phyloP scores from a whole-genome alignment of 2,113 vertebrate species.

The Halichoerus grypus region DNA sequence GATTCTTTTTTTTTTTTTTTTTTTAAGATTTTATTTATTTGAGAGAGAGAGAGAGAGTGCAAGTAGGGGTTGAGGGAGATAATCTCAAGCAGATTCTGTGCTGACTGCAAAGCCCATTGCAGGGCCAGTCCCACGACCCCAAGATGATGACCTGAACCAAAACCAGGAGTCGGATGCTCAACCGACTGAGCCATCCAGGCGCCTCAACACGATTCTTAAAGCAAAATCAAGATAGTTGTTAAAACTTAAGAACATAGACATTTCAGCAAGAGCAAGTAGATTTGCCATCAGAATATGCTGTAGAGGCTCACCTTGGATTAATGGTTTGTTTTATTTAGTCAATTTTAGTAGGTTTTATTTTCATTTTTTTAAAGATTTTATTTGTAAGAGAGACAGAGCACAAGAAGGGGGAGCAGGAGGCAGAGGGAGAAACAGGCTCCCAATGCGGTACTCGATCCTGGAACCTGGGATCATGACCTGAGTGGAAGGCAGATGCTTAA shows the following conservation, averaged over 20 bases:
- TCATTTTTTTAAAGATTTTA: neutral
- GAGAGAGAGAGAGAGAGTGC: neutral
- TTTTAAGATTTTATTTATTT: neutral
- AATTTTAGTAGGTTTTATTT: neutral
- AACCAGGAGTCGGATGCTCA: neutral
- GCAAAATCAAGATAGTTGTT: constrained; percentile 21
- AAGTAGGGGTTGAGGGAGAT: neutral
- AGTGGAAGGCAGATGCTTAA: neutral
- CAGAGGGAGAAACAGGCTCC: neutral
- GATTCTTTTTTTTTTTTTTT: neutral
- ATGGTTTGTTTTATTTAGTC: neutral
- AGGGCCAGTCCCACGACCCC: neutral
- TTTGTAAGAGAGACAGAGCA: neutral
- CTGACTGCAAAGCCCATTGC: neutral
- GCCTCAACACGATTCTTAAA: neutral
- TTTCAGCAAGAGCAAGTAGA: neutral
- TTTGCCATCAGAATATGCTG: neutral
- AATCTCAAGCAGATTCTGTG: neutral
- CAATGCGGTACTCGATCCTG: neutral
- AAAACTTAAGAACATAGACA: neutral
- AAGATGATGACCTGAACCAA: neutral
- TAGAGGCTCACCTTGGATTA: neutral
- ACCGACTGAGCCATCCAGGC: neutral
- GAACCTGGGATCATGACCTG: neutral
- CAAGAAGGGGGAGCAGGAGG: neutral